These are phyloP conservation scores for Scyliorhinus canicula DNA, from an alignment of 2,797 vertebrate genomes.

Conservation along the genomic window DNA sequence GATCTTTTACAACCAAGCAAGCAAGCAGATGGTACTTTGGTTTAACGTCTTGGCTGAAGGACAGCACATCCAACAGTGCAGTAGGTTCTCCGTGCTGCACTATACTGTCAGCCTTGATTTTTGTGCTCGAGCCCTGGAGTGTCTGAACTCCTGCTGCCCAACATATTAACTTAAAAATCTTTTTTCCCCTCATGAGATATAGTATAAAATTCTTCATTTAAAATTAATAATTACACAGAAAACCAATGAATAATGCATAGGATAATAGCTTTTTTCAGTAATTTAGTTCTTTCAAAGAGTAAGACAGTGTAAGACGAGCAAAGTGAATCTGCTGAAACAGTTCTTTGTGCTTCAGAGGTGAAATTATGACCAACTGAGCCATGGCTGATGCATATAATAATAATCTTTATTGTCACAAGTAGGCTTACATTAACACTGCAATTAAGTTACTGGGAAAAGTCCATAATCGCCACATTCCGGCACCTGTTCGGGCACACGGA, in stretches of 20 bases:
- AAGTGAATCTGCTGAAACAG: neutral
- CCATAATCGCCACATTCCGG: too few species aligned
- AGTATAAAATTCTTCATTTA: neutral
- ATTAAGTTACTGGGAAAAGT: too few species aligned
- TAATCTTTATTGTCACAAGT: too few species aligned
- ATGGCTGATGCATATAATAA: too few species aligned
- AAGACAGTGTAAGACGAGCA: neutral
- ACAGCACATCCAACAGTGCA: neutral
- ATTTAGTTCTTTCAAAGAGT: neutral
- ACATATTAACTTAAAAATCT: neutral
- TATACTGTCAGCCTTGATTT: neutral
- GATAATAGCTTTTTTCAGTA: constrained; percentile 45
- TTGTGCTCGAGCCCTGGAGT: neutral
- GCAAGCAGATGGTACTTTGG: neutral
- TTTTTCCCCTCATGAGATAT: neutral
- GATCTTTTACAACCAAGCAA: neutral
- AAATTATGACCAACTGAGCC: neutral
- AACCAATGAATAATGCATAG: neutral
- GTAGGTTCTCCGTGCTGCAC: neutral
- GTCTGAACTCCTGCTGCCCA: neutral
- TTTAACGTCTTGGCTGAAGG: neutral
- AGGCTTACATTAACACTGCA: too few species aligned
- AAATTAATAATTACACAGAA: neutral
- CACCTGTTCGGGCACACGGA: too few species aligned
- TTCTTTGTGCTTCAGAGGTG: neutral